Evolutionary conservation across 2,888 invertebrate genomes (phyloP).

Genomic region (Cerastis rubricosa): DNA sequence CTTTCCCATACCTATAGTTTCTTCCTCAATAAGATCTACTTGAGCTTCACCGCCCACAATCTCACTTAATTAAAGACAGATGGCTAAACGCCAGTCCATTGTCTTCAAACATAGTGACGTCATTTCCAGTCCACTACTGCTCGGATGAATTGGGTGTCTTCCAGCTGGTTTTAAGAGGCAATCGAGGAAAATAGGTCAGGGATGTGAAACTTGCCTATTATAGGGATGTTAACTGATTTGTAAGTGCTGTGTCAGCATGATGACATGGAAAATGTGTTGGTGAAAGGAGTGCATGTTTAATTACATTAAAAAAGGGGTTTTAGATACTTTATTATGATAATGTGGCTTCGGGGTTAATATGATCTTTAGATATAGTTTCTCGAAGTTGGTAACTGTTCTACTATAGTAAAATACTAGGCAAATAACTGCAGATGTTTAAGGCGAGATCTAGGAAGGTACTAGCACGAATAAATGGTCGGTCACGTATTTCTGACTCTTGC

Average conservation of each 20-base stretch:
- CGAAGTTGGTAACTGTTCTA: neutral
- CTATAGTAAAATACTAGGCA: neutral
- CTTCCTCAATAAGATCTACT: constrained; percentile 1
- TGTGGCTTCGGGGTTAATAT: neutral
- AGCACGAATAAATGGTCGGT: neutral
- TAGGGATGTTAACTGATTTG: neutral
- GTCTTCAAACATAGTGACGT: constrained; percentile 57
- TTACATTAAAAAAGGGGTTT: constrained; percentile 11
- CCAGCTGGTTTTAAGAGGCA: constrained; percentile 51
- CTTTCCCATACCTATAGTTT: constrained; percentile 1
- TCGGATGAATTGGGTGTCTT: constrained; percentile 60
- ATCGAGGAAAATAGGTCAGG: constrained; percentile 58
- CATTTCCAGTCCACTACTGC: constrained; percentile 54
- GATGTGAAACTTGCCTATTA: constrained; percentile 28
- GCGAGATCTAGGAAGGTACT: neutral
- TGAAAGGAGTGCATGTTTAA: constrained; percentile 7
- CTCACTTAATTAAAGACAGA: constrained; percentile 48
- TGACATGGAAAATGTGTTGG: neutral
- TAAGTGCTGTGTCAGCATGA: constrained; percentile 37
- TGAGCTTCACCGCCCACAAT: constrained; percentile 16
- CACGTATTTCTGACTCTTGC: neutral
- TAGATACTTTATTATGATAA: neutral
- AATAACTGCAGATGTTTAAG: too few species aligned
- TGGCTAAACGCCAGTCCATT: constrained; percentile 46
- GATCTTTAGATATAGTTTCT: neutral